Evolutionary conservation across 2,888 invertebrate species (phyloP), one percentile per base, ranked within the genome.

Genomic region (Caenorhabditis becei): DNA sequence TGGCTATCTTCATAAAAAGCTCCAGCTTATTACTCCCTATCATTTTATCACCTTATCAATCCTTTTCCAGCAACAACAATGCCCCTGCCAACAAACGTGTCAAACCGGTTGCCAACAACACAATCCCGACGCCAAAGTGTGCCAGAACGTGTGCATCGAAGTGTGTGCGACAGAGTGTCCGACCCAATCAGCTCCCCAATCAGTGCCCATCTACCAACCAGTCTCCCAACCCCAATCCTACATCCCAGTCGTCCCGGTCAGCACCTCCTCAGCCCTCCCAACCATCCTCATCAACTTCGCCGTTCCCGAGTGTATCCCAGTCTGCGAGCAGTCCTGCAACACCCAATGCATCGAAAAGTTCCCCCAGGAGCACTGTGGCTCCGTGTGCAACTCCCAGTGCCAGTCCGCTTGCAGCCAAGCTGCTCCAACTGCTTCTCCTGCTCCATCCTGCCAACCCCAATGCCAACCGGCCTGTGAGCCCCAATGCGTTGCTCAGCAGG

Each of bases 251-350:
- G 79, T 79, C 16, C 79, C 79, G 24, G 79, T 79, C 2, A 41
- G 59, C 32, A 47, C 61, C 7, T 14, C 51, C 7, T 20, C 65
- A 3, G 37, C 66, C 16, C 41, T 28, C 18, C 63, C 18, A 23
- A 11, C 24, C 8, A 81, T 82, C 44, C 56, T 72, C 11, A 84
- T 84, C 65, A 80, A 85, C 59, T 85, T 85, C 63, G 80, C 79
- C 7, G 82, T 82, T 14, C 80, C 85, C 2, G 85, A 86, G 63
- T 86, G 86, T 56, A 62, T 83, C 35, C 86, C 86, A 47, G 84
- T 85, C 16, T 86, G 86, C 56, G 83, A 85, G 70, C 84, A 84
- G 62, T 82, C 83, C 1, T 86, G 86, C 61, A 85, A 85, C 62
- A 69, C 82, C 4, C 85, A 85, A 75, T 86, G 86, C 51, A 80